Conservation (phyloP, 2,888 invertebrate genomes). For the Allacma fusca region DNA sequence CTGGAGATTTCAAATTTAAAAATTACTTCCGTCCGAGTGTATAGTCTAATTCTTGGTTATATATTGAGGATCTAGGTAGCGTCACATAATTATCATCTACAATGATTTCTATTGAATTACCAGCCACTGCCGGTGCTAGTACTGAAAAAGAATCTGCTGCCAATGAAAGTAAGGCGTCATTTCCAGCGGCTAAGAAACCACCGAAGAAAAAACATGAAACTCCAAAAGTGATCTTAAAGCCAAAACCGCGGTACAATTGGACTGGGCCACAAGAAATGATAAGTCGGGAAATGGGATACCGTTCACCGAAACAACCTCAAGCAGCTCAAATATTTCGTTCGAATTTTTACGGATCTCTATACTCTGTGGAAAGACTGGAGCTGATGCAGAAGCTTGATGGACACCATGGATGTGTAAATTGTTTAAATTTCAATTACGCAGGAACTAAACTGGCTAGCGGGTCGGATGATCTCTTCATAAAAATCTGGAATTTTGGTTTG, state of each 20-base stretch:
- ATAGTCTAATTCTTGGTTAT: too few species aligned
- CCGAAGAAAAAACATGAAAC: constrained; percentile 48
- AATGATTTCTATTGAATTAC: too few species aligned
- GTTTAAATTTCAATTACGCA: constrained; percentile 84
- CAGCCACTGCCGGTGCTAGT: constrained; percentile 6
- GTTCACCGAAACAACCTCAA: constrained; percentile 66
- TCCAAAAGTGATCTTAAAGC: constrained; percentile 65
- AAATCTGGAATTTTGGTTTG: constrained; percentile 90
- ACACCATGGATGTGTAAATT: constrained; percentile 91
- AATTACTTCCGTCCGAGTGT: too few species aligned
- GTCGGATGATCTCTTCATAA: constrained; percentile 86
- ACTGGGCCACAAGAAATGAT: constrained; percentile 56
- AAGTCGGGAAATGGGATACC: constrained; percentile 64
- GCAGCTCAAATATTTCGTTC: constrained; percentile 71
- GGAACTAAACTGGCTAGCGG: constrained; percentile 84
- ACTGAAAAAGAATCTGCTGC: constrained; percentile 6
- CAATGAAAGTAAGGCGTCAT: neutral
- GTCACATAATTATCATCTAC: too few species aligned
- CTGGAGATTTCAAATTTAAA: too few species aligned
- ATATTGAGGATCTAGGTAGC: too few species aligned
- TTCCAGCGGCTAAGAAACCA: constrained; percentile 46
- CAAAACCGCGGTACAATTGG: constrained; percentile 75
- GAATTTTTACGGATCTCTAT: constrained; percentile 81
- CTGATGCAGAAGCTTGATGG: constrained; percentile 77
- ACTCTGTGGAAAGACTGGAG: constrained; percentile 78